phyloP scores from a whole-genome alignment of 2,888 invertebrate genomes.

The Odontothrips loti region DNA sequence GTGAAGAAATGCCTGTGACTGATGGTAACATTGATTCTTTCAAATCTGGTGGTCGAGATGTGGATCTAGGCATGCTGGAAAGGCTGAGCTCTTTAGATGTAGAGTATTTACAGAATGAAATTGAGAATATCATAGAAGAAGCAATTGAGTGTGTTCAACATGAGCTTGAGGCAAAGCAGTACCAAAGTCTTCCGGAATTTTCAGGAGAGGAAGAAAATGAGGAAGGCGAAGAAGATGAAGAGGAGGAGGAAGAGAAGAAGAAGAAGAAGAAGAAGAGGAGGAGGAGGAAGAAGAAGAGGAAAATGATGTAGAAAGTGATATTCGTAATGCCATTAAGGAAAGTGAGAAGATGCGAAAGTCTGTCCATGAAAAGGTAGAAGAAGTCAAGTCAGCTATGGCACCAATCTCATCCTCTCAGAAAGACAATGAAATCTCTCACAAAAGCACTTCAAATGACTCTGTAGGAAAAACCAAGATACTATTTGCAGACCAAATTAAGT shows the following conservation, averaged over 20 bases:
- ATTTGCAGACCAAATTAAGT: neutral
- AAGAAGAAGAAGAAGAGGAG: neutral
- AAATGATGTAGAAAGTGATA: constrained; percentile 3
- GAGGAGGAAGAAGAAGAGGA: neutral
- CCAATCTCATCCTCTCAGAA: neutral
- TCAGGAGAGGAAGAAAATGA: neutral
- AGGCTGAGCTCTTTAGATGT: neutral
- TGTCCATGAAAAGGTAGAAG: neutral
- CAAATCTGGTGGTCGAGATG: neutral
- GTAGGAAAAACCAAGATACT: neutral
- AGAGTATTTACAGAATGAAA: neutral
- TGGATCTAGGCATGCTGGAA: neutral
- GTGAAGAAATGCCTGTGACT: neutral
- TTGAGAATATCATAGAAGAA: neutral
- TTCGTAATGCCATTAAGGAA: neutral
- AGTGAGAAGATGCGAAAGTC: constrained; percentile 18
- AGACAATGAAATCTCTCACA: neutral
- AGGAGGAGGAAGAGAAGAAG: neutral
- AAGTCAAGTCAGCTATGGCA: neutral
- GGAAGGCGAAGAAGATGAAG: neutral
- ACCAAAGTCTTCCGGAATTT: neutral
- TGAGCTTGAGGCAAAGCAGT: neutral
- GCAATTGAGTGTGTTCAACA: neutral
- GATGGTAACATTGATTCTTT: neutral
- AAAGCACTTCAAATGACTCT: neutral